Base-by-base conservation (phyloP, 2,113 vertebrate genomes). In the Pogonocichla stellata region DNA sequence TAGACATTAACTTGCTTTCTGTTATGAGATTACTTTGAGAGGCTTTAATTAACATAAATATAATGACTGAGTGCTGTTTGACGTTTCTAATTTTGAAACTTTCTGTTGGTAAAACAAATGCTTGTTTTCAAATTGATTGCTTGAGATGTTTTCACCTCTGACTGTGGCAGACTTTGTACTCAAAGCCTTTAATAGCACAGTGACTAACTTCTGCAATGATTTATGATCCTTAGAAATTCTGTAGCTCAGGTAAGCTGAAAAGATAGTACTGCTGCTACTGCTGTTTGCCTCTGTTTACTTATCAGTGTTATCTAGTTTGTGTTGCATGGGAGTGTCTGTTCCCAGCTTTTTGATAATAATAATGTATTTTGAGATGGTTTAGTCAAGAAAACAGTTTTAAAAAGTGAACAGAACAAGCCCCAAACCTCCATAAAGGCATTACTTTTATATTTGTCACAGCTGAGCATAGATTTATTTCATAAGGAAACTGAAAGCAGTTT, bases 151-250 rank as follows among this genome's bases (percentile, higher is more conserved):
- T 94, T 83, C 83, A 29, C 26, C 12, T 88, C 75, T 66, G 61
- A 61, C 90, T 56, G 2, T 47, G 17, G 94, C 80, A 92, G 6
- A 93, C 95, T 94, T 95, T 75, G 78, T 73, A 67, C 77, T 92
- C 19, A 1, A 78, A 90, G 82, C 43, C 34, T 93, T 88, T 77
- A 86, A 78, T 80, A 86, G 33, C 43, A 16, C 34, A 36, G 9
- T 88, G 80, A 94, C 71, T 90, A 83, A 88, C 33, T 80, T 88
- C 67, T 73, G 42, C 45, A 92, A 18, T 47, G 34, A 51, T 74
- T 86, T 92, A 86, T 83, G 64, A 67, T 88, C 51, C 47, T 47
- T 78, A 70, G 72, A 66, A 80, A 36, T 83, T 78, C 50, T 51
- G 22, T 67, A 48, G 67, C 43, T 92, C 72, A 71, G 51, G 72